A percentile compares a stretch with the other conserved stretches of the same genome.
These are phyloP conservation scores for Melanotaenia pygmaea DNA, from an alignment of 2,797 vertebrate species.

Conservation along the genomic window DNA sequence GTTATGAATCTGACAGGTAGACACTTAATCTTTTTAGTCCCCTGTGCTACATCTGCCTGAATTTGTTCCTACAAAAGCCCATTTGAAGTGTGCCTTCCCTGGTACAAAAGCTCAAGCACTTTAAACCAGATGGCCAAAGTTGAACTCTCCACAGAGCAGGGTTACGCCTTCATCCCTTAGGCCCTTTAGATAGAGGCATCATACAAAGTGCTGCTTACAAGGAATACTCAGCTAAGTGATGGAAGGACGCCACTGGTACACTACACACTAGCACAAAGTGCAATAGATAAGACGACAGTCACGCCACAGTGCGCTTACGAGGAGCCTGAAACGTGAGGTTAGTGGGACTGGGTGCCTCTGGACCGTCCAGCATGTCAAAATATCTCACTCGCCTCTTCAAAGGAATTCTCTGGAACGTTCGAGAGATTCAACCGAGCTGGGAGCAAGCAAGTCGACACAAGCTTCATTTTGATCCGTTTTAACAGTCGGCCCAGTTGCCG, in stretches of 20 bases:
- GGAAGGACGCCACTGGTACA: constrained; percentile 56
- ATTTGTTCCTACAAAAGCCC: constrained; percentile 16
- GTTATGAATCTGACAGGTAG: constrained; percentile 10
- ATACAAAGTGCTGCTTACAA: constrained; percentile 55
- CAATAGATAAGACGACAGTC: constrained; percentile 64
- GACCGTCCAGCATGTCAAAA: constrained; percentile 10
- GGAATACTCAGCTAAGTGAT: constrained; percentile 54
- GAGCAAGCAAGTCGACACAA: background rate
- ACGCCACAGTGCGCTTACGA: constrained; percentile 57
- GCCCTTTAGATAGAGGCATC: background rate
- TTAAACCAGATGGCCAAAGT: constrained; percentile 22
- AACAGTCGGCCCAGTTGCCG: constrained; percentile 14
- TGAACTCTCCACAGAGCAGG: constrained; percentile 22
- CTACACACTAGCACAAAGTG: constrained; percentile 73
- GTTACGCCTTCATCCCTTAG: constrained; percentile 8
- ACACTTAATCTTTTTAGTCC: constrained; percentile 11
- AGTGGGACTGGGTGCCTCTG: background rate
- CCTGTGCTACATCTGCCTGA: constrained; percentile 57
- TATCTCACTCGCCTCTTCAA: background rate
- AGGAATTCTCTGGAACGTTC: constrained; percentile 68
- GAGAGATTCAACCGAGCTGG: constrained; percentile 36
- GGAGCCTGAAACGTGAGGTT: constrained; percentile 49
- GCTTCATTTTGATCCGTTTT: constrained; percentile 11
- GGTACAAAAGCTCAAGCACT: constrained; percentile 35
- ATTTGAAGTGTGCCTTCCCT: constrained; percentile 28